Conservation (phyloP, 2,888 invertebrate species). For the Mythimna lalbum region DNA sequence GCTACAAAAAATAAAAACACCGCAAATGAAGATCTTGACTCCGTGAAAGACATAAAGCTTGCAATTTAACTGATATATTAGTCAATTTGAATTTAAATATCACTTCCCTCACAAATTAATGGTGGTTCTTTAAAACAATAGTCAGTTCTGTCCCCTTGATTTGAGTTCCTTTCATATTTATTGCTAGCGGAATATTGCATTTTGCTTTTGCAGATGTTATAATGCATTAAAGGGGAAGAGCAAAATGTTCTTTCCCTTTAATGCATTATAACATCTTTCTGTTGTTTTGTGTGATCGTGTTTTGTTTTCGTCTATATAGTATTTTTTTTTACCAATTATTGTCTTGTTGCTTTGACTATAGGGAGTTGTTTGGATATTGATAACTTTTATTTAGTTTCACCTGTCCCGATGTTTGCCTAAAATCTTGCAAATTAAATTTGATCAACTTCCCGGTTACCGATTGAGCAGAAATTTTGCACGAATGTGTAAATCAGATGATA, state of each 20-base stretch:
- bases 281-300: background rate
- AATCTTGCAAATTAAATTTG: no score
- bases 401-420: no score
- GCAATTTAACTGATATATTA: conserved; percentile 64
- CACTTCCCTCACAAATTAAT: conserved; percentile 64
- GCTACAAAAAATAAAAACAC: conserved; percentile 4
- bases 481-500: no score
- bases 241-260: background rate
- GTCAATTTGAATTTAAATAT: conserved; percentile 74
- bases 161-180: conserved; percentile 22
- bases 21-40: background rate
- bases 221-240: background rate
- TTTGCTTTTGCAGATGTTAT: background rate
- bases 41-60: conserved; percentile 4
- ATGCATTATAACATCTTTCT: background rate
- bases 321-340: conserved; percentile 37
- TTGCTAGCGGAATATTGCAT: background rate
- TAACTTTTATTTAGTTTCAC: no score
- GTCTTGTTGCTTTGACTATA: background rate
- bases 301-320: background rate
- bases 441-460: no score
- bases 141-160: conserved; percentile 2
- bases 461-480: no score
- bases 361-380: background rate
- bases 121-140: conserved; percentile 53